Evolutionary conservation across 2,888 invertebrate species (phyloP).

Genomic region (Troglohyphantes excavatus): DNA sequence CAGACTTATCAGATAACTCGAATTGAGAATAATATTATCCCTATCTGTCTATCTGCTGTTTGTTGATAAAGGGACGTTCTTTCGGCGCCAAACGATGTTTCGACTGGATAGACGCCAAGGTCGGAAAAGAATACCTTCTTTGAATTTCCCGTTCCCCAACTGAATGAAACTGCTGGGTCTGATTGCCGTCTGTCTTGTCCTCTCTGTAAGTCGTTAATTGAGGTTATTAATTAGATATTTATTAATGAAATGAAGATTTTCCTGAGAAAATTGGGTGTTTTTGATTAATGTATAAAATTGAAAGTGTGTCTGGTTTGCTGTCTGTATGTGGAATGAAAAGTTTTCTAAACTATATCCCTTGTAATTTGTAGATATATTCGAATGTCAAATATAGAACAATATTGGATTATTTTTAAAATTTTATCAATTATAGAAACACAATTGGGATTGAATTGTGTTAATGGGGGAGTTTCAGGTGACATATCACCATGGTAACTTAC

Average conservation of each 20-base stretch:
- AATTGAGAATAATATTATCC: no score
- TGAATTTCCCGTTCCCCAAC: neutral
- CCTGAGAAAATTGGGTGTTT: neutral
- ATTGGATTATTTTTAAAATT: no score
- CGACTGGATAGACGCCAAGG: slow-evolving; percentile 28
- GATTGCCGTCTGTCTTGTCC: slow-evolving; percentile 9
- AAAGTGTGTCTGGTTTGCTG: neutral
- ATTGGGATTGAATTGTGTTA: no score
- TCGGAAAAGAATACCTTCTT: slow-evolving; percentile 4
- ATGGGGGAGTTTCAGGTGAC: no score
- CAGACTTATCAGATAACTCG: no score
- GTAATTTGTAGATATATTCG: no score
- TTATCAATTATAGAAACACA: no score
- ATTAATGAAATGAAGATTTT: neutral
- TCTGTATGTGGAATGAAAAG: neutral
- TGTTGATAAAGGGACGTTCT: neutral
- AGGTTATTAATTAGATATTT: no score
- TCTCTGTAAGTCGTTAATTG: slow-evolving; percentile 46
- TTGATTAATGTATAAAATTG: neutral
- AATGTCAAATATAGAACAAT: no score
- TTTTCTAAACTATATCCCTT: no score
- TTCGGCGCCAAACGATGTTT: slow-evolving; percentile 35
- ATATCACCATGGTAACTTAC: no score
- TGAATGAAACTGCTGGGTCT: slow-evolving; percentile 40
- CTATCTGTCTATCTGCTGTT: no score